Conservation (phyloP, 2,797 vertebrate species). For the Diplodus puntazzo region DNA sequence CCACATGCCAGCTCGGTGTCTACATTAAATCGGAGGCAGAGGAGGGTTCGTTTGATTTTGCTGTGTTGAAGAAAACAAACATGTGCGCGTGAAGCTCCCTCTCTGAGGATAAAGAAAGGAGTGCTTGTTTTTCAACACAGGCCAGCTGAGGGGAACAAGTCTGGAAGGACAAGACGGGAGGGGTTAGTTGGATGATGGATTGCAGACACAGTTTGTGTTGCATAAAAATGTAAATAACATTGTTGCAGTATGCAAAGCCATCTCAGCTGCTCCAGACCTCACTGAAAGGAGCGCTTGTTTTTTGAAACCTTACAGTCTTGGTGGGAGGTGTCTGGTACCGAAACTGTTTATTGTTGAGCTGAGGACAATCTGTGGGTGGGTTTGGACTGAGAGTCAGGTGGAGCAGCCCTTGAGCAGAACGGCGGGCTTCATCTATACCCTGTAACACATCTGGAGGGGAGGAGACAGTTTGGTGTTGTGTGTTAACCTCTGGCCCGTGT, state of each 20-base stretch:
- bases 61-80: too few relatives aligned
- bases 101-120: neutral
- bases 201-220: neutral
- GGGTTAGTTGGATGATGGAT: neutral
- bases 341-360: too few relatives aligned
- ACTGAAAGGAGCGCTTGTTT: constrained; percentile 14
- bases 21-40: too few relatives aligned
- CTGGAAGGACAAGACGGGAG: neutral
- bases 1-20: neutral
- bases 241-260: too few relatives aligned
- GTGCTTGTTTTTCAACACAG: neutral
- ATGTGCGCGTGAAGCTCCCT: too few relatives aligned
- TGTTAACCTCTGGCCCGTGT: neutral
- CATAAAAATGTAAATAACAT: neutral
- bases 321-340: neutral
- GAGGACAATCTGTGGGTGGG: neutral
- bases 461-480: constrained; percentile 3
- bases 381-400: neutral
- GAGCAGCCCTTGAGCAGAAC: neutral
- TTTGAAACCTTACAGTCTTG: neutral
- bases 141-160: neutral
- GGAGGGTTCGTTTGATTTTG: too few relatives aligned
- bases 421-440: neutral
- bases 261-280: neutral
- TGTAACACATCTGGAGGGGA: neutral